Evolutionary conservation across 2,797 vertebrate species (phyloP), one percentile per base, ranked within the genome.

Genomic region (Knipowitschia caucasica): DNA sequence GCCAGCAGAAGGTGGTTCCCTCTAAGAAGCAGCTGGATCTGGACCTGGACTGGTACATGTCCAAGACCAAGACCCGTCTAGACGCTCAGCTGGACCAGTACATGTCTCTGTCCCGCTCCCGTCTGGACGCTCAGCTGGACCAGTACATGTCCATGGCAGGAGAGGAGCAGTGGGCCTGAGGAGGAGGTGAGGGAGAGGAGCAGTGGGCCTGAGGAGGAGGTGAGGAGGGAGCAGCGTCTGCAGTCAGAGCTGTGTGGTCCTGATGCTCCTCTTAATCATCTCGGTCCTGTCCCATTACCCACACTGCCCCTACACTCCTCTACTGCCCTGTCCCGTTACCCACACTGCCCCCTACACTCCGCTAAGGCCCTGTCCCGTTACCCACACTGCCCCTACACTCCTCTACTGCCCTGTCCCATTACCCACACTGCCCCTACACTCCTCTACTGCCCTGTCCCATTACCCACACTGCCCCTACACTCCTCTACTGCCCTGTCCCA

Each of bases 11-110:
- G 3, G 10, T 77, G 0, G 81, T 87, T 1, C 76, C 89, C 18
- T 95, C 91, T 54, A 92, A 88, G 73, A 91, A 91, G 65, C 88
- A 94, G 82, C 89, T 98, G 65, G 95, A 96, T 2, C 88, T 91
- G 0, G 90, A 95, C 85, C 86, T 96, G 72, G 94, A 97, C 20
- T 89, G 89, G 0, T 95, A 97, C 81, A 95, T 95, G 94, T 92
- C 94, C 1, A 86, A 89, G 51, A 59, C 67, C 51, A 64, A 14
- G 46, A 64, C 29, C 8, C 21, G 71, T 75, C 87, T 46, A 91
- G 88, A 93, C 57, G 4, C 26, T 0, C 14, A 83, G 15, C 67
- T 81, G 47, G 77, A 81, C 0, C 38, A 67, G 0, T 83, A 83
- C 72, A 78, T 80, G 81, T 62, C 74, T 21, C 33, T 12, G 58